Conservation (phyloP, 2,113 vertebrate species). For the Amblyopsis rosae region DNA sequence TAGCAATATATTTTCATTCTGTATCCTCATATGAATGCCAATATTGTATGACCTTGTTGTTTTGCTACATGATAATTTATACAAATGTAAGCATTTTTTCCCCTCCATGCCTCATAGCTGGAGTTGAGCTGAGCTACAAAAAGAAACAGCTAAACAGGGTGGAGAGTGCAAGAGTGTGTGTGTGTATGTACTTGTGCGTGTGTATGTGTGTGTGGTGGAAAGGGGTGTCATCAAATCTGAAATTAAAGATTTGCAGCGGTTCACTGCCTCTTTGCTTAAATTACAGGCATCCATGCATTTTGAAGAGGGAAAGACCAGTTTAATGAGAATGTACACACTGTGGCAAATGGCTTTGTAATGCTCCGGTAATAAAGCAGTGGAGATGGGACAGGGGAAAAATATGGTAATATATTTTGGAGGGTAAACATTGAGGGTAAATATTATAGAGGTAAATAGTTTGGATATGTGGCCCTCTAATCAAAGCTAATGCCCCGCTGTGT, state of each 20-base stretch:
- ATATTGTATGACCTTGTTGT: conserved; percentile 64
- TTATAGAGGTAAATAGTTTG: conserved; percentile 54
- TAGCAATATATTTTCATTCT: conserved; percentile 35
- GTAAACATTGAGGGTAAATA: conserved; percentile 64
- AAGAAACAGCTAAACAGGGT: neutral
- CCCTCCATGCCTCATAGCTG: conserved; percentile 41
- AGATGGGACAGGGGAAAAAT: conserved; percentile 12
- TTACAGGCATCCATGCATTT: conserved; percentile 60
- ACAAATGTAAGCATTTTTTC: conserved; percentile 71
- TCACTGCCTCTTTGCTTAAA: conserved; percentile 63
- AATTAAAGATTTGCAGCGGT: conserved; percentile 69
- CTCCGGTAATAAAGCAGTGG: conserved; percentile 42
- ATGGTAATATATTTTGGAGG: conserved; percentile 42
- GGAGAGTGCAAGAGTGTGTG: conserved; percentile 5
- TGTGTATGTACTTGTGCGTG: neutral
- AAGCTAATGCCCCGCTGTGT: conserved; percentile 58
- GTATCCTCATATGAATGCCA: conserved; percentile 41
- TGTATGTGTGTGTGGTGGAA: conserved; percentile 1
- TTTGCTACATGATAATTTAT: conserved; percentile 70
- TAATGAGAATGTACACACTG: conserved; percentile 62
- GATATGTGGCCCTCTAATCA: conserved; percentile 57
- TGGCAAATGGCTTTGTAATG: conserved; percentile 48
- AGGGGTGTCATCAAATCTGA: conserved; percentile 44
- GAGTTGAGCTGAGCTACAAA: conserved; percentile 29
- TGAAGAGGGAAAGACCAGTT: conserved; percentile 44